phyloP scores from a whole-genome alignment of 1,140 invertebrate genomes.

The Rhagoletis zephyria region DNA sequence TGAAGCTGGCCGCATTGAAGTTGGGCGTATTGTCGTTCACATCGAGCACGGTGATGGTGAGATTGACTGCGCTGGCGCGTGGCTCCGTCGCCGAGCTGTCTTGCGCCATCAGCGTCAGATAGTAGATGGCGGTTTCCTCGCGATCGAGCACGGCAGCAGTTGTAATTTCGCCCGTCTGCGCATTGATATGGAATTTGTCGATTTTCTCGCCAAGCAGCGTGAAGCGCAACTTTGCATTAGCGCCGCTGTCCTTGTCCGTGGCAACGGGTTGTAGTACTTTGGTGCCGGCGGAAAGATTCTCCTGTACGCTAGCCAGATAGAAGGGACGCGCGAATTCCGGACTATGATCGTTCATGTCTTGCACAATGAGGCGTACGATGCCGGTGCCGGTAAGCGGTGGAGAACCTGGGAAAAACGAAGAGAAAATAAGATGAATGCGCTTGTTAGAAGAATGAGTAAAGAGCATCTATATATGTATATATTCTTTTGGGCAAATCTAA shows the following conservation, averaged over 20 bases:
- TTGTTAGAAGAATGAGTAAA: background rate
- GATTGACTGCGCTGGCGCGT: slow-evolving; percentile 83
- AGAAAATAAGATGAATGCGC: slow-evolving; percentile 20
- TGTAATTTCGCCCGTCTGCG: slow-evolving; percentile 82
- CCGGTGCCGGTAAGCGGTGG: slow-evolving; percentile 91
- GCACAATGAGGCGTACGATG: slow-evolving; percentile 88
- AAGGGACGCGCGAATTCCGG: slow-evolving; percentile 87
- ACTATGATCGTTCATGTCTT: slow-evolving; percentile 94
- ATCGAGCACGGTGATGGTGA: slow-evolving; percentile 86
- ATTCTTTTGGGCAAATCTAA: slow-evolving; percentile 33
- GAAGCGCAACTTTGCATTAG: slow-evolving; percentile 89
- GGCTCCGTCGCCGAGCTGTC: slow-evolving; percentile 89
- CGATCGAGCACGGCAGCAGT: slow-evolving; percentile 84
- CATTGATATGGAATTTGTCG: slow-evolving; percentile 83
- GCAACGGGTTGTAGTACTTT: slow-evolving; percentile 83
- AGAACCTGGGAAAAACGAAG: slow-evolving; percentile 80
- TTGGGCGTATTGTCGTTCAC: slow-evolving; percentile 90
- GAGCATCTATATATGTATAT: background rate
- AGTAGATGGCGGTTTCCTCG: slow-evolving; percentile 84
- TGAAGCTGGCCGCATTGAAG: slow-evolving; percentile 82
- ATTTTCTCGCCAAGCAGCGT: slow-evolving; percentile 86
- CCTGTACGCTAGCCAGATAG: slow-evolving; percentile 83
- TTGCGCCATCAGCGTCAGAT: slow-evolving; percentile 87
- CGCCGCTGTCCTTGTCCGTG: slow-evolving; percentile 85
- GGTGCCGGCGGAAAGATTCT: slow-evolving; percentile 84